Evolutionary conservation across 2,888 invertebrate species (phyloP), one percentile per base, ranked within the genome.

Genomic region (Alloscopus bannaensis): DNA sequence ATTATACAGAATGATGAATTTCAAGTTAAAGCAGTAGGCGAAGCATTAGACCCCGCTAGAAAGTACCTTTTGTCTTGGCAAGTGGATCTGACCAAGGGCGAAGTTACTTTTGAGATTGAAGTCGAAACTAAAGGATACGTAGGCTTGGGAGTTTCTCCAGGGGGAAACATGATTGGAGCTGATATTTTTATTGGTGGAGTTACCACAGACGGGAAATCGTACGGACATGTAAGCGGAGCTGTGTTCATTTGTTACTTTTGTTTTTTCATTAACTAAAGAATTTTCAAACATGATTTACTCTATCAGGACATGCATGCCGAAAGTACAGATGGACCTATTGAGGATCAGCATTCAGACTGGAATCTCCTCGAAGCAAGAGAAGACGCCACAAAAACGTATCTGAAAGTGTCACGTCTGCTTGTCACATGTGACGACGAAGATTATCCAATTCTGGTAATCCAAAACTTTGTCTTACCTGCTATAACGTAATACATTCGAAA

Each of bases 391-490:
- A 86, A 87, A 80, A 87, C 88, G 6, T 42, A 20, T 4, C 29
- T 87, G 24, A 76, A 86, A 77, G 86, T 88, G 75, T 81, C 86
- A 8, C 81, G 88, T 31, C 82, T 83, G 18, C 86, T 87, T 69
- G 82, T 86, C 47, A 88, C 88, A 0, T 88, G 88, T 72, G 88
- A 88, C 81, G 66, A 66, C 11, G 65, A 81, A 18, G 79, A 84
- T 50, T 64, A 55, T n/a, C 73, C 73, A 20, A 80, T 80, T 57
- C 68, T 69, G 22, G 80, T 72, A 52, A 59, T 31, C n/a, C 16
- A 3, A 8, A n/a, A n/a, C n/a, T n/a, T n/a, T n/a, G n/a, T n/a
- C n/a, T n/a, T n/a, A n/a, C n/a, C n/a, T n/a, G n/a, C n/a, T n/a
- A n/a, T n/a, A n/a, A n/a, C n/a, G n/a, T n/a, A n/a, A n/a, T n/a